These are phyloP conservation scores for Zaprionus lachaisei DNA, from an alignment of 1,140 invertebrate species.

Conservation along the genomic window DNA sequence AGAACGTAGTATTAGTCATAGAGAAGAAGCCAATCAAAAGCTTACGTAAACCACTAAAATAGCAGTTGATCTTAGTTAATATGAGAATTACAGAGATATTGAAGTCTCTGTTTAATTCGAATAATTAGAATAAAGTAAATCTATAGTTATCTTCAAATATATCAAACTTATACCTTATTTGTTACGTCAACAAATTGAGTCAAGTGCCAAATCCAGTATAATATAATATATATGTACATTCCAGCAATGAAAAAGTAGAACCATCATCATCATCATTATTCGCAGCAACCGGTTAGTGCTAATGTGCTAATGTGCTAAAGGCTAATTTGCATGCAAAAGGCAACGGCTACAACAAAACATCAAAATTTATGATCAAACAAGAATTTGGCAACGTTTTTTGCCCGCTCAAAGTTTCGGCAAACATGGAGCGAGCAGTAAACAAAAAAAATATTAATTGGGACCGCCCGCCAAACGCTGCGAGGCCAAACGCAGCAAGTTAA, in stretches of 20 bases:
- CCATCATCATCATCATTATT: slow-evolving; percentile 12
- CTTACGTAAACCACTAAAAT: neutral
- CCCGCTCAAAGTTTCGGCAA: neutral
- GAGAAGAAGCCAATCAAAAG: neutral
- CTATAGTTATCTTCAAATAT: neutral
- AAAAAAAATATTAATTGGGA: slow-evolving; percentile 34
- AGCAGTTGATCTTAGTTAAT: neutral
- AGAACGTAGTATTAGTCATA: neutral
- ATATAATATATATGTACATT: neutral
- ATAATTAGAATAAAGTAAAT: neutral
- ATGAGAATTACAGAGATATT: neutral
- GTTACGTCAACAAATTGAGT: slow-evolving; percentile 8
- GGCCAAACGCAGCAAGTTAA: neutral
- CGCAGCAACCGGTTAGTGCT: slow-evolving; percentile 35
- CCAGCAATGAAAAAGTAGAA: neutral
- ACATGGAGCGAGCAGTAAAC: slow-evolving; percentile 18
- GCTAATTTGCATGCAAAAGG: slow-evolving; percentile 44
- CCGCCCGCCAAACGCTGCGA: neutral
- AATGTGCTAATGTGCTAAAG: slow-evolving; percentile 37
- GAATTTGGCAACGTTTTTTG: slow-evolving; percentile 25
- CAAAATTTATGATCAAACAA: slow-evolving; percentile 24
- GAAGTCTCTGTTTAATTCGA: neutral
- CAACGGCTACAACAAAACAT: slow-evolving; percentile 15
- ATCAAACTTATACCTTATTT: neutral
- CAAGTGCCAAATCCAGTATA: neutral